phyloP scores from a whole-genome alignment of 2,113 vertebrate genomes.

The Ictidomys tridecemlineatus region DNA sequence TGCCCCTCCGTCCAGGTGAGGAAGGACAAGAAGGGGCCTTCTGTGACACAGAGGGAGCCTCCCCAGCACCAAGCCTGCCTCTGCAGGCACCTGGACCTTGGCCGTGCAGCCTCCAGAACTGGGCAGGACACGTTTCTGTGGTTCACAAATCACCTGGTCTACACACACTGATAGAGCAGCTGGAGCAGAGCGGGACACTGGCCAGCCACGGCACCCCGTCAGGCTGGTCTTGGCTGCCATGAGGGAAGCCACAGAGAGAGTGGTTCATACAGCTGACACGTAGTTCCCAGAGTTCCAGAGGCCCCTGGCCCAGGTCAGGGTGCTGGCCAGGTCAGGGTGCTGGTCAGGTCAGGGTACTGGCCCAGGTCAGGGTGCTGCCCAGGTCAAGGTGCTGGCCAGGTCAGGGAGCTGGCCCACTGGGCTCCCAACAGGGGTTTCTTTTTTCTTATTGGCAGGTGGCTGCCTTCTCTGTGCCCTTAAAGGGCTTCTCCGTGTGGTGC shows the following conservation, averaged over 20 bases:
- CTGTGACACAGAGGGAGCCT: neutral
- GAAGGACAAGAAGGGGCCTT: neutral
- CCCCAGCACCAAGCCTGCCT: too few species aligned
- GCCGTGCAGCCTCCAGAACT: neutral
- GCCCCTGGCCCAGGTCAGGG: neutral
- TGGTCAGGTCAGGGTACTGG: too few species aligned
- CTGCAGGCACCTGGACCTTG: neutral
- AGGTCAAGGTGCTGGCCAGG: too few species aligned
- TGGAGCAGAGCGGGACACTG: neutral
- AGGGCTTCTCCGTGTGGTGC: rapidly evolving
- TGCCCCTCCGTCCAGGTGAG: neutral
- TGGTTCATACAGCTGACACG: rapidly evolving
- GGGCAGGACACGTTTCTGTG: too few species aligned
- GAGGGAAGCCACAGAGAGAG: neutral
- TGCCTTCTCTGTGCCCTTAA: neutral
- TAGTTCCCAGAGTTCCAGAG: neutral
- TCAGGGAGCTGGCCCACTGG: rapidly evolving
- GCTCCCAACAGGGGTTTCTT: neutral
- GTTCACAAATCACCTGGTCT: neutral
- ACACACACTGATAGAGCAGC: neutral
- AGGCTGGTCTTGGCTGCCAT: rapidly evolving
- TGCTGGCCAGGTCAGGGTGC: too few species aligned
- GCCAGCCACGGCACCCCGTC: rapidly evolving
- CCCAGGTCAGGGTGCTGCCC: too few species aligned
- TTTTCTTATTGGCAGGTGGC: neutral